These are phyloP conservation scores for Eidolon dupreanum DNA, from an alignment of 2,797 vertebrate genomes.

Conservation along the genomic window DNA sequence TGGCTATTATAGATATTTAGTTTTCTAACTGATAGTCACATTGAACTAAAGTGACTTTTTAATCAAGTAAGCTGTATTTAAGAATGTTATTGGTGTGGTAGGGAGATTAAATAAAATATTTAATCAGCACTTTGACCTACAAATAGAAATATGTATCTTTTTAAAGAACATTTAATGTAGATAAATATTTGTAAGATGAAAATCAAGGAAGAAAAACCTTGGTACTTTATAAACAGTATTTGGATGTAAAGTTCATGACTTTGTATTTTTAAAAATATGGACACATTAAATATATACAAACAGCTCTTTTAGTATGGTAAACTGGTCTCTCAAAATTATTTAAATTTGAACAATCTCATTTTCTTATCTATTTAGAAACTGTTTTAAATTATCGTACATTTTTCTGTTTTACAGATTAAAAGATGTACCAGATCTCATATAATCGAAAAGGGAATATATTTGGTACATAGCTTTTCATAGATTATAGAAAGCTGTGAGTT, in stretches of 20 bases:
- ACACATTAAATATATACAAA: slow-evolving; percentile 12
- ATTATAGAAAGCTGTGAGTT: slow-evolving; percentile 20
- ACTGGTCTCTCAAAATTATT: background rate
- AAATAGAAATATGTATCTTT: background rate
- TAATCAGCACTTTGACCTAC: slow-evolving; percentile 16
- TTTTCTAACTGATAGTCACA: background rate
- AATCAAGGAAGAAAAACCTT: slow-evolving; percentile 9
- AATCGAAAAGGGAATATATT: slow-evolving; percentile 4
- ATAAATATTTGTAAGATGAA: slow-evolving; percentile 40
- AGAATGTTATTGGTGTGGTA: background rate
- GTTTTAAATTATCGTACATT: background rate
- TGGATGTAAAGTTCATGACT: background rate
- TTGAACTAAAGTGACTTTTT: background rate
- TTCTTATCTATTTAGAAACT: slow-evolving; percentile 28
- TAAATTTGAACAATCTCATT: slow-evolving; percentile 29
- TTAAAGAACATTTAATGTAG: background rate
- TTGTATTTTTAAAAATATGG: slow-evolving; percentile 16
- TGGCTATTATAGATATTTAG: background rate
- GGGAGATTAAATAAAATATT: slow-evolving; percentile 26
- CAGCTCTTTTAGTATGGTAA: background rate
- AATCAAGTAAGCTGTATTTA: slow-evolving; percentile 1
- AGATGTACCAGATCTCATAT: background rate
- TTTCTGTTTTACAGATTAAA: slow-evolving; percentile 21
- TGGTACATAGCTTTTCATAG: background rate
- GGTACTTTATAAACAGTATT: background rate